Conservation (phyloP, 2,113 vertebrate species). For the Pyrgilauda ruficollis region DNA sequence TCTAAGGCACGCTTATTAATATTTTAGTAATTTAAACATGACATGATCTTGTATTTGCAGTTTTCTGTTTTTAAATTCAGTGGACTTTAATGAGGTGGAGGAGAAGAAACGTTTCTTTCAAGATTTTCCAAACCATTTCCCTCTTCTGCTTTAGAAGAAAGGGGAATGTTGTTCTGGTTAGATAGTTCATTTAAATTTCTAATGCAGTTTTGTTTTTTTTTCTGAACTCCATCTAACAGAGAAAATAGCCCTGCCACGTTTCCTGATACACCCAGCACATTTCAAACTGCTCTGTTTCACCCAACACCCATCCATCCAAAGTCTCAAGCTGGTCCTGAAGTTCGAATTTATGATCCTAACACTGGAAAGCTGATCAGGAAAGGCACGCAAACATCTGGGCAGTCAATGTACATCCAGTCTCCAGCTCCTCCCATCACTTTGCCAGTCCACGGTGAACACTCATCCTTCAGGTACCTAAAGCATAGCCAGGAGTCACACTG, state of each 20-base stretch:
- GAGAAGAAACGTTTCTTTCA: background rate
- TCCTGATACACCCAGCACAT: slow-evolving; percentile 74
- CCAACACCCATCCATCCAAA: slow-evolving; percentile 81
- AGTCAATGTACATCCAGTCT: slow-evolving; percentile 73
- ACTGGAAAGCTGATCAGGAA: slow-evolving; percentile 94
- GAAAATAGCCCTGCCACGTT: slow-evolving; percentile 85
- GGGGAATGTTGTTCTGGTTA: background rate
- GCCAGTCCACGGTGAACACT: slow-evolving; percentile 77
- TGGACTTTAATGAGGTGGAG: background rate
- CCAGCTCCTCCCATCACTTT: slow-evolving; percentile 72
- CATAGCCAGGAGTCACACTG: background rate
- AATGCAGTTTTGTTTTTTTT: background rate
- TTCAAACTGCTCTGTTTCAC: slow-evolving; percentile 80
- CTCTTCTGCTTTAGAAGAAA: background rate
- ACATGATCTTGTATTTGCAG: background rate
- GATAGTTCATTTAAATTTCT: background rate
- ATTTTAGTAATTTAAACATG: background rate
- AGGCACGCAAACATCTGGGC: slow-evolving; percentile 62
- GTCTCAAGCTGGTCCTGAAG: slow-evolving; percentile 75
- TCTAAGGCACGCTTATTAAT: background rate
- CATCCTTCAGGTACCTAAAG: slow-evolving; percentile 85
- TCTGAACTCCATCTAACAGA: slow-evolving; percentile 63
- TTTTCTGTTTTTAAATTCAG: background rate
- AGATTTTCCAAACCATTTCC: background rate
- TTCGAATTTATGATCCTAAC: slow-evolving; percentile 87